phyloP scores from a whole-genome alignment of 37 sponge, comb jelly and placozoan genomes.

The Bolinopsis microptera region DNA sequence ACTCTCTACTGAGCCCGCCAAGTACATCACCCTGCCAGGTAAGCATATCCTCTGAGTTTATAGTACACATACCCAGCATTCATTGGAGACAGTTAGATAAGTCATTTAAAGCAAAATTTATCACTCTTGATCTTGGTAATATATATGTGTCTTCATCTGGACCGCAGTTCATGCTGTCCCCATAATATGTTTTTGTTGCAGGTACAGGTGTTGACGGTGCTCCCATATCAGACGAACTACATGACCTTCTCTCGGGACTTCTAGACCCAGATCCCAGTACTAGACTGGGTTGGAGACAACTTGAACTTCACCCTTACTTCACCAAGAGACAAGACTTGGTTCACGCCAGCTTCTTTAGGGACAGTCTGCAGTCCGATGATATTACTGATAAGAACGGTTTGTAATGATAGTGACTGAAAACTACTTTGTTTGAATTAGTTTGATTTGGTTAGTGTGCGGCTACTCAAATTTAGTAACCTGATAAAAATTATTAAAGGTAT shows the following conservation, averaged over 20 bases:
- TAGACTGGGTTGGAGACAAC: background rate
- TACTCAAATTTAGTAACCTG: no score
- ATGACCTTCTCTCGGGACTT: slow-evolving; percentile 16
- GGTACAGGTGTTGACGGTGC: slow-evolving; percentile 35
- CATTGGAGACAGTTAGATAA: no score
- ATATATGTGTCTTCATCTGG: no score
- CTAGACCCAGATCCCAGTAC: slow-evolving; percentile 28
- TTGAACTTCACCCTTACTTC: slow-evolving; percentile 13
- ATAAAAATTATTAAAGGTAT: no score
- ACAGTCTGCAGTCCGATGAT: background rate
- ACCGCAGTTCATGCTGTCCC: no score
- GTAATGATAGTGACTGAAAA: background rate
- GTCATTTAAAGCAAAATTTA: no score
- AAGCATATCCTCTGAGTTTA: background rate
- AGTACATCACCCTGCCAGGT: slow-evolving; percentile 1
- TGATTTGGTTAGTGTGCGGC: no score
- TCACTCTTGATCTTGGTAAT: no score
- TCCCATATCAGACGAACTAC: slow-evolving; percentile 17
- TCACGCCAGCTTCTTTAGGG: slow-evolving; percentile 9
- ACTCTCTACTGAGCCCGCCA: background rate
- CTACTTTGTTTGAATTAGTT: background rate
- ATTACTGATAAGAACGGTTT: background rate
- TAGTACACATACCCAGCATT: no score
- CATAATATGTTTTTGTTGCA: no score
- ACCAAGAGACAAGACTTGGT: background rate